Conservation (phyloP, 1,140 invertebrate genomes). For the Tenebrio molitor region DNA sequence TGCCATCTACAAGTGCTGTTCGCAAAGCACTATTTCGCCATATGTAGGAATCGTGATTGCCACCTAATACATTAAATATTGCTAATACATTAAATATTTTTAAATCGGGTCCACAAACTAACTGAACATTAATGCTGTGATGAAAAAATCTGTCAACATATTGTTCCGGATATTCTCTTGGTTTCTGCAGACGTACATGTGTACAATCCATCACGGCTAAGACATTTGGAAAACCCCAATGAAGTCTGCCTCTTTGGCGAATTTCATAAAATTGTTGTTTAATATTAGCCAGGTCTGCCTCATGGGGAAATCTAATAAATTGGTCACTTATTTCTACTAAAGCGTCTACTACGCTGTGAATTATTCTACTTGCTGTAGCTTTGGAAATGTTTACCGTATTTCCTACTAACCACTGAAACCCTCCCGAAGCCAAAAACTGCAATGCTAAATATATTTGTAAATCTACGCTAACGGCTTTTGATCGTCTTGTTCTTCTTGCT, state of each 20-base stretch:
- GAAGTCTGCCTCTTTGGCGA: background rate
- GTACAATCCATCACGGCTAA: constrained; percentile 26
- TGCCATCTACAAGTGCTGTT: too few species aligned
- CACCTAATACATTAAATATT: constrained; percentile 20
- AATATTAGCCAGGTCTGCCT: background rate
- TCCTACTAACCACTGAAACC: constrained; percentile 6
- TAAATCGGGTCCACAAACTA: constrained; percentile 41
- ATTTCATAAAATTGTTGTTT: constrained; percentile 34
- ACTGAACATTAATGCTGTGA: constrained; percentile 37
- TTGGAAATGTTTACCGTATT: background rate
- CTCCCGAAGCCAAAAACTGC: constrained; percentile 15
- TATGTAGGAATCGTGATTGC: constrained; percentile 1
- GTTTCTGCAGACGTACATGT: constrained; percentile 20
- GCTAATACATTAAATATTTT: constrained; percentile 39
- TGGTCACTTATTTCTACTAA: background rate
- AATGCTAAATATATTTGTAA: constrained; percentile 1
- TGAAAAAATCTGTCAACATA: constrained; percentile 20
- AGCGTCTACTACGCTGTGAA: background rate
- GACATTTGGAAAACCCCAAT: too few species aligned
- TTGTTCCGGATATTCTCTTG: background rate
- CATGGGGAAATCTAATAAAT: constrained; percentile 37
- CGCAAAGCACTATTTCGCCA: constrained; percentile 35
- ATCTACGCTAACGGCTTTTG: background rate
- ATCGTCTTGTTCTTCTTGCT: background rate
- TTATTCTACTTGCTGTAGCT: constrained; percentile 1